These are phyloP conservation scores for Spilosoma lubricipeda DNA, from an alignment of 2,888 invertebrate genomes.

Conservation along the genomic window DNA sequence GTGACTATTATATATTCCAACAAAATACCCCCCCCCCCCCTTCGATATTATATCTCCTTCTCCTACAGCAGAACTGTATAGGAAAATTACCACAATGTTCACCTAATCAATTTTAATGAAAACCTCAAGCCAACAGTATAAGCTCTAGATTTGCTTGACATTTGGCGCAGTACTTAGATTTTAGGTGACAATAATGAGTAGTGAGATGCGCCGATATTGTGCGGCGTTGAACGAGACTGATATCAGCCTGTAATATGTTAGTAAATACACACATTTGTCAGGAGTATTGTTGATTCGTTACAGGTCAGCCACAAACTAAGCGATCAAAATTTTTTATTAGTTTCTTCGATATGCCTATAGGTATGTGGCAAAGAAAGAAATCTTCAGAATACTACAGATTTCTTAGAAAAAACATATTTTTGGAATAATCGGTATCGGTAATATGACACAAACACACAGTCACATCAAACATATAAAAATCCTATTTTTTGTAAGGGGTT, in stretches of 20 bases:
- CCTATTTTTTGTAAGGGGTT: not conserved
- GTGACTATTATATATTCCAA: no score
- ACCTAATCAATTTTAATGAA: not conserved
- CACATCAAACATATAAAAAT: no score
- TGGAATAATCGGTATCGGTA: no score
- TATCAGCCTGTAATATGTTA: constrained; percentile 57
- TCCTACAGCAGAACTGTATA: not conserved
- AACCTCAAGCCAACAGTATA: not conserved
- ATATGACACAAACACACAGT: no score
- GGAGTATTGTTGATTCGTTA: constrained; percentile 41
- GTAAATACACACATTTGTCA: constrained; percentile 54
- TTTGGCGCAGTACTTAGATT: not conserved
- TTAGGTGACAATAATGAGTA: not conserved
- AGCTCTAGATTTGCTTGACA: not conserved
- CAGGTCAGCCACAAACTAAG: constrained; percentile 23
- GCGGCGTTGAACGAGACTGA: constrained; percentile 45
- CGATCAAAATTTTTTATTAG: constrained; percentile 9
- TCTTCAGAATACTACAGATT: no score
- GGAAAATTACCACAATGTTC: not conserved
- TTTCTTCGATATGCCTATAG: not conserved
- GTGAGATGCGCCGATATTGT: constrained; percentile 32
- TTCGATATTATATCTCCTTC: not conserved
- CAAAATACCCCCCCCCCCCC: no score
- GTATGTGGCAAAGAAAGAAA: no score
- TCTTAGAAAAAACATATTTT: no score